Evolutionary conservation across 2,113 vertebrate genomes (phyloP), one percentile per base, ranked within the genome.

Genomic region (Steatornis caripensis): DNA sequence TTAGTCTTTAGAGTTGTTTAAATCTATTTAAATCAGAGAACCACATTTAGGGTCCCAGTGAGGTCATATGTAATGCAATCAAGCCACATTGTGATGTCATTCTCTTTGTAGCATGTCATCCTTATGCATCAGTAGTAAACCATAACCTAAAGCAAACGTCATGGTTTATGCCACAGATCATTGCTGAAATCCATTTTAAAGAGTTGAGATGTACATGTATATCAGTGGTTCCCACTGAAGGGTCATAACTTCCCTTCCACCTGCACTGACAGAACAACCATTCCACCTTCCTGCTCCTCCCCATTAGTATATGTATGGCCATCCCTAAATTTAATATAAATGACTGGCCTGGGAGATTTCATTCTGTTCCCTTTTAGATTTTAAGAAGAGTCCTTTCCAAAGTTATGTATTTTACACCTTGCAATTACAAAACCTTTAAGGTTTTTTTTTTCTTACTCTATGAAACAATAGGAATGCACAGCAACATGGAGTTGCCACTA

Each of bases 101-200:
- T 71, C 24, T 51, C 24, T n/a, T 69, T 41, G 32, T 22, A 54
- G 24, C 20, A 6, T 29, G 74, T 39, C 62, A 53, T 39, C 43
- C 36, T 36, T 29, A 23, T 4, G 19, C 19, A 22, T 37, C 57
- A 89, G 53, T 37, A 77, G 12, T 53, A 81, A 87, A 37, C 18
- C 15, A 9, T 17, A 24, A 41, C 22, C 14, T 70, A 68, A 68
- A n/a, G 20, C 26, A 32, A 62, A 61, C 10, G 11, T 34, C 5
- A 3, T 0, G 0, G 7, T 21, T 94, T 53, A 22, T 27, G 15
- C 41, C 4, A 2, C 21, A 49, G 4, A 75, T 5, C 13, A 26
- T 14, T 12, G 24, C 9, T 32, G n/a, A 75, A 54, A 29, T 5
- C 3, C 22, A 5, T 37, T 69, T 75, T 11, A 7, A 11, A 53